Base-by-base conservation (phyloP, 1,140 invertebrate species). In the Potamilus streckersoni region DNA sequence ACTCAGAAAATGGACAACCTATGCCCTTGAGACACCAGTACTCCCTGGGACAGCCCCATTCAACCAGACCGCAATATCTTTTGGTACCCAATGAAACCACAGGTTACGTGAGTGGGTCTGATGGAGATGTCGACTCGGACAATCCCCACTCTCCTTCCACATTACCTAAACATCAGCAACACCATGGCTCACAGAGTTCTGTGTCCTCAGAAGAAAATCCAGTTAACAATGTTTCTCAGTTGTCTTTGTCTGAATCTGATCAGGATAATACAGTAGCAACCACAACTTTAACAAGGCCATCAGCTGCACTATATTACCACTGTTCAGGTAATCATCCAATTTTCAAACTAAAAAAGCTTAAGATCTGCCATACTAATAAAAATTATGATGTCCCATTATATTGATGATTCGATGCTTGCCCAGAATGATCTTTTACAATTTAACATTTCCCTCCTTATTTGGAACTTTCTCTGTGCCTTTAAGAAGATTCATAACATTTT, bases 61-160 rank as follows among this genome's bases (percentile, higher is more conserved):
- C 23, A 57, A 76, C 60, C 58, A 74, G 79, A 17, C 78, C 76
- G 14, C 82, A 84, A 67, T 49, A 49, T 49, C 11, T 49, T 6
- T 49, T 49, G 38, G 38, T 49, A 49, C 38, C 38, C 4, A 49
- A 49, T 49, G 38, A 49, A 49, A 49, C 38, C 38, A 49, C 38
- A 49, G 84, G 82, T 74, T 88, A 88, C 78, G 77, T 82, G 59
- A 84, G 81, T 76, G 85, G 81, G 16, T 87, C 86, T 1, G 87
- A 88, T 69, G 87, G 84, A 13, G 87, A 88, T 56, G 74, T 73
- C 55, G 87, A 88, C 12, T 79, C 81, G 3, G 73, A 79, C 31
- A 69, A 76, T 49, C 71, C 79, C 49, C 67, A 72, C 16, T 78
- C 79, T 2, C 73, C 75, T 15, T 66, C 61, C n/a, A 68, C 59